Conservation (phyloP, 2,797 vertebrate species). For the Falco naumanni region DNA sequence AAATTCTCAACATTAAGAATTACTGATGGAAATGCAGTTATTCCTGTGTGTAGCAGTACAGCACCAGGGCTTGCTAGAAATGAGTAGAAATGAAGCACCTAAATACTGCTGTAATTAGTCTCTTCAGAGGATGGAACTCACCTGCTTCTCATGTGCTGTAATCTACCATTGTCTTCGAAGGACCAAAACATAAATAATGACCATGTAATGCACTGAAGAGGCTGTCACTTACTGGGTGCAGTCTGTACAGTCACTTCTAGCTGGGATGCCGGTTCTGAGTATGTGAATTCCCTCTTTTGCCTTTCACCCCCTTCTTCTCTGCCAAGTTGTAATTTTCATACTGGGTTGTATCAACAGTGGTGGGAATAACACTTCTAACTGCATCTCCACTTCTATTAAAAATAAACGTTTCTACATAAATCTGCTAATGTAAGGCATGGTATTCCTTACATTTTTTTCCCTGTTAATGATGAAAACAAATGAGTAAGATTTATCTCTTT, state of each 20-base stretch:
- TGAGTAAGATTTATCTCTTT: slow-evolving; percentile 74
- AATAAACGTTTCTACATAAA: slow-evolving; percentile 35
- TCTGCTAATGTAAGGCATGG: slow-evolving; percentile 46
- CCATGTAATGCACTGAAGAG: not conserved
- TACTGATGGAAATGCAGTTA: not conserved
- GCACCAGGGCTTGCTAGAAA: not conserved
- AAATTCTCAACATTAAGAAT: not conserved
- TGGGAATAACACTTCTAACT: slow-evolving; percentile 49
- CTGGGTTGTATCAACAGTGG: slow-evolving; percentile 14
- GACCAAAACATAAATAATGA: not conserved
- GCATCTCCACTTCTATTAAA: slow-evolving; percentile 34
- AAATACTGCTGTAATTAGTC: not conserved
- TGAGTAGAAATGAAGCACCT: not conserved
- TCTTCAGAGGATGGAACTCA: not conserved
- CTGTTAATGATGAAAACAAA: slow-evolving; percentile 72
- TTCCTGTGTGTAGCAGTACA: not conserved
- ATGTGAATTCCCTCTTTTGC: slow-evolving; percentile 9
- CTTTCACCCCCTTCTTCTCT: slow-evolving; percentile 17
- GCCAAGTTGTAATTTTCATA: slow-evolving; percentile 24
- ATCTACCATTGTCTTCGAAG: not conserved
- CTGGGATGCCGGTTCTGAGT: not conserved
- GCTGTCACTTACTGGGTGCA: not conserved
- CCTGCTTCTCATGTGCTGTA: not conserved
- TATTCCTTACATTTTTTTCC: slow-evolving; percentile 41
- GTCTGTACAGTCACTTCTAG: not conserved